A percentile compares a stretch with the other conserved stretches of the same genome.
These are phyloP conservation scores for Xanthorhoe designata DNA, from an alignment of 2,888 invertebrate genomes.

Conservation along the genomic window DNA sequence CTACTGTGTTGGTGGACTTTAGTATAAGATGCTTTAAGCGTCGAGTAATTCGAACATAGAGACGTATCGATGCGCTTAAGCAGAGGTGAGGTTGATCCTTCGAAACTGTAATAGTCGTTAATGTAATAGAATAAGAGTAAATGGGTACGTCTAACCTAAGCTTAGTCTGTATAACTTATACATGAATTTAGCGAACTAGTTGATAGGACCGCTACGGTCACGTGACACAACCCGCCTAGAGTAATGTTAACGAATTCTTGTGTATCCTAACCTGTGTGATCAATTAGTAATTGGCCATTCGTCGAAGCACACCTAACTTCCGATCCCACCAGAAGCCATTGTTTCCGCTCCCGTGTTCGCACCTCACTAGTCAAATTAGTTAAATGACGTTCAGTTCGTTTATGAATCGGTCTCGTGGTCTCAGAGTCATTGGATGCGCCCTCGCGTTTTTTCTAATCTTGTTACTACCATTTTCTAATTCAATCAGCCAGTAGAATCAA, in stretches of 20 bases:
- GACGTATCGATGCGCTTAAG: slow-evolving; percentile 12
- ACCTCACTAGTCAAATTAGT: slow-evolving; percentile 16
- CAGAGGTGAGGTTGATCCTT: background rate
- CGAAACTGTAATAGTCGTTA: background rate
- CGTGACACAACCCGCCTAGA: background rate
- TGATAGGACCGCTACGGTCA: background rate
- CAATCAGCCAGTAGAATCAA: too few relatives aligned
- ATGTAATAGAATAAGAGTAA: background rate
- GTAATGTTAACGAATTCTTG: background rate
- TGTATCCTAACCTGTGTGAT: background rate
- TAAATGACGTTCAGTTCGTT: slow-evolving; percentile 14
- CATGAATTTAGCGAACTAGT: too few relatives aligned
- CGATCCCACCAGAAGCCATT: background rate
- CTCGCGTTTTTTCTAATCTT: background rate
- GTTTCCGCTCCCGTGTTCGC: background rate
- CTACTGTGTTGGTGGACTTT: background rate
- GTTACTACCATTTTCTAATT: background rate
- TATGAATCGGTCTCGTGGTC: background rate
- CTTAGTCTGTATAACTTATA: background rate
- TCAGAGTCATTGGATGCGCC: background rate
- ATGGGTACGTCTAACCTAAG: background rate
- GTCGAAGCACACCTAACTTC: background rate
- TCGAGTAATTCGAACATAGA: slow-evolving; percentile 1
- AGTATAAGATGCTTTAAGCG: background rate
- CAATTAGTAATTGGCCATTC: background rate